Evolutionary conservation across 2,113 vertebrate genomes (phyloP), one percentile per base, ranked within the genome.

Genomic region (Collichthys lucidus): DNA sequence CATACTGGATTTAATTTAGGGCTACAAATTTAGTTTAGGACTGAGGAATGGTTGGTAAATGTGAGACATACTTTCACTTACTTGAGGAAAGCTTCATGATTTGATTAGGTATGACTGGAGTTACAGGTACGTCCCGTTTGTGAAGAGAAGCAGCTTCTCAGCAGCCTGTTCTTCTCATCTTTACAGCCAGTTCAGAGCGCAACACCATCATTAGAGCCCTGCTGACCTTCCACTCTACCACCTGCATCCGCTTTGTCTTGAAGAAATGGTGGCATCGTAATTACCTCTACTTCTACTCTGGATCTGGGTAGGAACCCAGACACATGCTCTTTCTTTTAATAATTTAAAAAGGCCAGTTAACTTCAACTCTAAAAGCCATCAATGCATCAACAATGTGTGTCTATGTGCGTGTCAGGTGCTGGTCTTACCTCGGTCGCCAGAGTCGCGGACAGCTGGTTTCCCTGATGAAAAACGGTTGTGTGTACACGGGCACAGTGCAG

Each of bases 351-450:
- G 31, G 31, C 5, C 53, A 12, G 42, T 47, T 47, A 4, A 47
- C 8, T 65, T 53, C 3, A n/a, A 11, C n/a, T 16, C 22, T 11
- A 49, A 10, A 52, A 19, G 47, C 2, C 2, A n/a, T 10, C 3
- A 55, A 15, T 20, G 17, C 26, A 52, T 56, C 19, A 22, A 11
- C 14, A 26, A 17, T 82, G n/a, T 56, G 2, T 66, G 5, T 22
- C 31, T 82, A 24, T 80, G 2, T 57, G 11, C 66, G 20, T 40
- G 11, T 20, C 84, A 95, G 94, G 52, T 95, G 94, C n/a, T 95
- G 73, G 72, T 93, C 94, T 0, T 64, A 56, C n/a, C 0, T 95
- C 3, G 94, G 94, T 2, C 85, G 75, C 1, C 65, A 50, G 5
- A 11, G 31, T 0, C 4, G 80, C 1, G 0, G 3, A 0, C 94